Base-by-base conservation (phyloP, 2,888 invertebrate genomes). In the Epirrhoe alternata region DNA sequence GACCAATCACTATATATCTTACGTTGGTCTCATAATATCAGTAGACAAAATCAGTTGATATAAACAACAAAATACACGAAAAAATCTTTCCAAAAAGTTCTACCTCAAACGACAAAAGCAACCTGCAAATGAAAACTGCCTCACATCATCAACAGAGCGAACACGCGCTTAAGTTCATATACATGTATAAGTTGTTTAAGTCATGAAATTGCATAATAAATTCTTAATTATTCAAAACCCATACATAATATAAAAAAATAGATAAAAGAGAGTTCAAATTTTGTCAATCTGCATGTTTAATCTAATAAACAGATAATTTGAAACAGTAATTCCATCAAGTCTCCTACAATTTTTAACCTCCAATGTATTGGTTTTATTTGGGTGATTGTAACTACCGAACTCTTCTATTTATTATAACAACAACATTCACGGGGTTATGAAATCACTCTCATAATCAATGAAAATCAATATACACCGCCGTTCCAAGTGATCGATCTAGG, bases 61-160 rank as follows among this genome's bases (percentile, higher is more conserved):
- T 31, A 33, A 52, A 12, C 57, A 63, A 57, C 63, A 63, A 54
- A 54, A 61, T 55, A 52, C 55, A 50, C 54, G 30, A 38, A 55
- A 35, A 6, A 50, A 35, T 50, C 38, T 55, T n/a, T 55, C 55
- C 54, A 10, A 42, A 50, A 50, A 38, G n/a, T 59, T 50, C 58
- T 59, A 59, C 58, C 50, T 59, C 58, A 58, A 38, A 24, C 38
- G 51, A 50, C 24, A 24, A 35, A 52, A 47, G 47, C 14, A 53
- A 54, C 17, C 24, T 49, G 33, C 10, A 45, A 42, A 14, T 14
- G 31, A 45, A 31, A 33, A 47, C 33, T 51, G 42, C 51, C 51
- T 52, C 5, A 38, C 45, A 2, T 45, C n/a, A 45, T n/a, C 35
- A 35, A 7, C 7, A 35, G 10, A 35, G 35, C 35, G 35, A 8